Evolutionary conservation across 2,888 invertebrate genomes (phyloP), one percentile per base, ranked within the genome.

Genomic region (Hybos culiciformis): DNA sequence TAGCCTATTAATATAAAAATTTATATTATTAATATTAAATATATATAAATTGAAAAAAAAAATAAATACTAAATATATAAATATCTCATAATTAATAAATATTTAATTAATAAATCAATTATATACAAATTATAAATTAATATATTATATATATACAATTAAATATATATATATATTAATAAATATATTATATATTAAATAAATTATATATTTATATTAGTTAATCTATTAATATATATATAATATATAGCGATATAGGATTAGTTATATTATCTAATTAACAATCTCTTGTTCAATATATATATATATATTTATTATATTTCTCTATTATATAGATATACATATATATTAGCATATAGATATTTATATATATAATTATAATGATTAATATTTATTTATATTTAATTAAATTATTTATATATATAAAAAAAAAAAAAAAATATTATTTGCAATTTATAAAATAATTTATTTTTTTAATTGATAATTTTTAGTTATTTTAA

Each of bases 291-390:
- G 34, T 20, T 34, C 53, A 45, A 49, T 53, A 47, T 48, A 53
- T 46, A 40, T 48, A 46, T 44, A 43, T 29, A 44, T 46, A 44
- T 46, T 48, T 19, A 48, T 48, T 56, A 65, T 62, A 66, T 46
- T 65, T 65, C 59, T 63, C 65, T 66, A 65, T 66, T 67, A 63
- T 67, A 66, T 66, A 67, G 64, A 62, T 39, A 23, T 39, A 21
- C 33, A 45, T 39, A 67, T 66, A 66, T 67, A 65, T 68, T 34
- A 38, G 42, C 41, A 40, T 40, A 41, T 33, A 34, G 19, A 34
- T 44, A 39, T 45, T 37, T 64, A 66, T 63, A 56, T 51, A 57
- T 63, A 55, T 59, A 67, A 33, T 29, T 43, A 39, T 44, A 31
- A 32, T 29, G 37, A 38, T 43, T 31, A 31, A 29, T 31, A 43